Evolutionary conservation across 2,888 invertebrate genomes (phyloP).

Genomic region (Ctena decussata): DNA sequence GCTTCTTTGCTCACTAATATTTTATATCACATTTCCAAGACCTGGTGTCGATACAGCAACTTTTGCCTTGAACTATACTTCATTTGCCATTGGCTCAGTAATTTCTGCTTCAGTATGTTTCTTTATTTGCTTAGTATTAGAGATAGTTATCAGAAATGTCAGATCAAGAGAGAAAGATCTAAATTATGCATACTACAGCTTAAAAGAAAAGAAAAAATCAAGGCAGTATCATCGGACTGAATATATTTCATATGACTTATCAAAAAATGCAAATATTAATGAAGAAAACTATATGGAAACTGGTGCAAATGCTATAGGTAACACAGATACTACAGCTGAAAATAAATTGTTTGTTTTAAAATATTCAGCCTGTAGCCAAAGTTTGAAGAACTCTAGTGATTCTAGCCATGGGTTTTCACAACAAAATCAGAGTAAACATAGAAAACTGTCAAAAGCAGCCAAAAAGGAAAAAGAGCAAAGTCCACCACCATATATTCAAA

Average conservation of each 20-base stretch:
- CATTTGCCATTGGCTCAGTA: slow-evolving; percentile 21
- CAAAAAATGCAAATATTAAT: no score
- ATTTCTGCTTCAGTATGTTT: not conserved
- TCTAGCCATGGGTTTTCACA: not conserved
- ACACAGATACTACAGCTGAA: no score
- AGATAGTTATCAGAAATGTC: slow-evolving; percentile 48
- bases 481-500: not conserved
- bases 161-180: slow-evolving; percentile 35
- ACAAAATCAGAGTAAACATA: not conserved
- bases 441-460: no score
- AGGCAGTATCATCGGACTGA: not conserved
- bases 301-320: no score
- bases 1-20: slow-evolving; percentile 35
- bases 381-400: not conserved
- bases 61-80: slow-evolving; percentile 20
- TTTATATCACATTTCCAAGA: not conserved
- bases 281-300: no score
- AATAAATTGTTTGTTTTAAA: not conserved
- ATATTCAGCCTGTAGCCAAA: not conserved
- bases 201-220: slow-evolving; percentile 12
- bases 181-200: slow-evolving; percentile 46
- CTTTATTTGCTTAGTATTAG: slow-evolving; percentile 29
- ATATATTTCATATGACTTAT: no score
- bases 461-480: not conserved
- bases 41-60: not conserved